Percentiles rank a stretch among this genome's conserved stretches.
Conservation (phyloP, 2,797 vertebrate genomes). For the Natrix natrix region DNA sequence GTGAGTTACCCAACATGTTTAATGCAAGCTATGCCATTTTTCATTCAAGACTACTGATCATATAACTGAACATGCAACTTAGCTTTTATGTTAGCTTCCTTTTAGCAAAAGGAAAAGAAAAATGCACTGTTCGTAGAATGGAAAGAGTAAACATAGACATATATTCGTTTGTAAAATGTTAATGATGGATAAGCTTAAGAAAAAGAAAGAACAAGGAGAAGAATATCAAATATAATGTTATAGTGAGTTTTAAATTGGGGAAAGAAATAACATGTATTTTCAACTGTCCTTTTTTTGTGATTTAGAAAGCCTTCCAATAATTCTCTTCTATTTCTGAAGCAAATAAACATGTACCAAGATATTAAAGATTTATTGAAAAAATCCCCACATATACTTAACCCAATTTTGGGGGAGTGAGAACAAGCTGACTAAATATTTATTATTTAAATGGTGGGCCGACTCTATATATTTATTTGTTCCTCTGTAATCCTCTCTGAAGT, state of each 20-base stretch:
- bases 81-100: background rate
- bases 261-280: slow-evolving; percentile 12
- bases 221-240: background rate
- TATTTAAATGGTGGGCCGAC: slow-evolving; percentile 70
- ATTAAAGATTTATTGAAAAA: slow-evolving; percentile 73
- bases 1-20: background rate
- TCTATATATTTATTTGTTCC: slow-evolving; percentile 77
- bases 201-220: background rate
- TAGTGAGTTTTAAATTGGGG: background rate
- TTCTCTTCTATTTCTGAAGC: slow-evolving; percentile 53
- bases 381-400: slow-evolving; percentile 59
- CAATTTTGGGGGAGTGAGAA: slow-evolving; percentile 38
- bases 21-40: background rate
- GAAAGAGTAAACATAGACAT: background rate
- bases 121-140: background rate
- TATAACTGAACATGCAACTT: background rate
- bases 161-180: background rate
- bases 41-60: background rate
- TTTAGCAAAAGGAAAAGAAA: background rate
- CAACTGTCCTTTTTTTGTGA: slow-evolving; percentile 51
- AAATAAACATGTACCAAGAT: slow-evolving; percentile 72
- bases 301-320: slow-evolving; percentile 45
- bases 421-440: slow-evolving; percentile 72
- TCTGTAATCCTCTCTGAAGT: slow-evolving; percentile 70
- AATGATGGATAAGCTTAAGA: background rate